Evolutionary conservation across 1,140 invertebrate genomes (phyloP).

Genomic region (Trachymyrmex cornetzi): DNA sequence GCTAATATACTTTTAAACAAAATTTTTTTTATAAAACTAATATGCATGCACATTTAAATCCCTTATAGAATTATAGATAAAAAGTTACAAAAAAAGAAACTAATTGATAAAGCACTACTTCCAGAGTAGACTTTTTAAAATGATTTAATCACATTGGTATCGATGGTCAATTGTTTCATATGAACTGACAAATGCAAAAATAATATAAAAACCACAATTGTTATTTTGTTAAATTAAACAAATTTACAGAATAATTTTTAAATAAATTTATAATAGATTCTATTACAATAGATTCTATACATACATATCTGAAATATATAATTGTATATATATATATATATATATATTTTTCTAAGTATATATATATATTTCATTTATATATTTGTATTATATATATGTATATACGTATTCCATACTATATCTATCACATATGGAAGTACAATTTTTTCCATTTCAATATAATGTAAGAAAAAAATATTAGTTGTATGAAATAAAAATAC

Average conservation of each 20-base stretch:
- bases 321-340: neutral
- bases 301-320: neutral
- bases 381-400: too few species aligned
- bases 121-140: neutral
- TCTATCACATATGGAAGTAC: too few species aligned
- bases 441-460: too few species aligned
- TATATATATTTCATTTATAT: too few species aligned
- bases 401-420: too few species aligned
- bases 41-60: neutral
- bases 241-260: neutral
- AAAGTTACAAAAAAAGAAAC: neutral
- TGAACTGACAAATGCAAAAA: constrained; percentile 41
- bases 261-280: constrained; percentile 3
- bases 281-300: neutral
- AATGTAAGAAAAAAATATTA: too few species aligned
- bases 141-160: neutral
- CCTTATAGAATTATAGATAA: neutral
- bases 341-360: too few species aligned
- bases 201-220: constrained; percentile 8
- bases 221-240: neutral
- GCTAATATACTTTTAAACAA: constrained; percentile 2
- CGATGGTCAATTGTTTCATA: neutral
- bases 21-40: constrained; percentile 1
- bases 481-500: too few species aligned
- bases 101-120: constrained; percentile 12